phyloP scores from a whole-genome alignment of 1,140 invertebrate species.

The Ceratina australensis region DNA sequence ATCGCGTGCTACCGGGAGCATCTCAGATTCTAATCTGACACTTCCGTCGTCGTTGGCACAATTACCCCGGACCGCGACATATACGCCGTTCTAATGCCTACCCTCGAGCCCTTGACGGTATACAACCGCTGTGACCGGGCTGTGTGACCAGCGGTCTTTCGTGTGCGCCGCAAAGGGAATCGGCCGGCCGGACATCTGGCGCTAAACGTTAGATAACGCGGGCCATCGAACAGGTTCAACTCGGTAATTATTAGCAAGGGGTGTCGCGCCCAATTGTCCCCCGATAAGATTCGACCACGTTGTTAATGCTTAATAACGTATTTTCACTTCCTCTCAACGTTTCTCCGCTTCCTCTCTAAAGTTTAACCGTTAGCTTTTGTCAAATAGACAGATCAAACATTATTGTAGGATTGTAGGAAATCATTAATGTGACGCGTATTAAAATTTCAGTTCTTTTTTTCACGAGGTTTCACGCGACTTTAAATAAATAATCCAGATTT shows the following conservation, averaged over 20 bases:
- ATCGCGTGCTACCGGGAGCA: slow-evolving; percentile 72
- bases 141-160: not conserved
- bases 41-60: slow-evolving; percentile 70
- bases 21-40: slow-evolving; percentile 78
- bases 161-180: slow-evolving; percentile 52
- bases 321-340: slow-evolving; percentile 5
- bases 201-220: slow-evolving; percentile 72
- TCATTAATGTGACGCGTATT: no score
- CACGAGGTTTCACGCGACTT: no score
- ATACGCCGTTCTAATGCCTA: slow-evolving; percentile 59
- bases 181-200: slow-evolving; percentile 68
- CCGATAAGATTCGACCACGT: slow-evolving; percentile 38
- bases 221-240: slow-evolving; percentile 69
- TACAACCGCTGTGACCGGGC: not conserved
- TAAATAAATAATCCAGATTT: no score
- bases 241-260: slow-evolving; percentile 61
- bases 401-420: no score
- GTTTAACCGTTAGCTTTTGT: not conserved
- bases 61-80: slow-evolving; percentile 63
- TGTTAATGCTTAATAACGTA: slow-evolving; percentile 3
- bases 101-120: slow-evolving; percentile 32
- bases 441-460: no score
- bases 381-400: no score
- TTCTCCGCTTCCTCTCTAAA: not conserved
- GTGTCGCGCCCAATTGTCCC: slow-evolving; percentile 20